Percentiles rank a stretch among this genome's conserved stretches.
phyloP scores from a whole-genome alignment of 2,888 invertebrate genomes.

The Sarcophaga subvicina region DNA sequence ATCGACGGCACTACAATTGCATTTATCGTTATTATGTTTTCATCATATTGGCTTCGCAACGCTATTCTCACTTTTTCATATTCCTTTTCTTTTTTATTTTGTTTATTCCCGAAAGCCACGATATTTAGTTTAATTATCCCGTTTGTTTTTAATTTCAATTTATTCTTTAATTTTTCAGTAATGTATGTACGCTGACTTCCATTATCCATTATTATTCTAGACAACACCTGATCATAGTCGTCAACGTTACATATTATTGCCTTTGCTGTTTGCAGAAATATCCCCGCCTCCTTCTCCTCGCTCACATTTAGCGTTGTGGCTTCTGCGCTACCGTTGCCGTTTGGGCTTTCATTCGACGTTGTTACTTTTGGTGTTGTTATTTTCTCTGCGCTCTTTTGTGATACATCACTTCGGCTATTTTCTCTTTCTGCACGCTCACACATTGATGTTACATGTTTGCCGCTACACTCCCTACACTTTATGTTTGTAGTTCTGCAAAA shows the following conservation, averaged over 20 bases:
- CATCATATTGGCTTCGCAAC: constrained; percentile 44
- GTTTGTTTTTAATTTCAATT: constrained; percentile 41
- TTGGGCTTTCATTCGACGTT: too few species aligned
- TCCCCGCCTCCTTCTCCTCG: too few species aligned
- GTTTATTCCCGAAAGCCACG: constrained; percentile 44
- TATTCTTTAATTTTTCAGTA: constrained; percentile 10
- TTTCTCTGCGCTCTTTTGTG: background rate
- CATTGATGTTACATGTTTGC: constrained; percentile 53
- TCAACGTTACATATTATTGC: constrained; percentile 35
- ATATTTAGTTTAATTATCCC: constrained; percentile 49
- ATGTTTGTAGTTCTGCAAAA: constrained; percentile 47
- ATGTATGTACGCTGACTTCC: too few species aligned
- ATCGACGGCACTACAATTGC: constrained; percentile 55
- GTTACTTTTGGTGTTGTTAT: too few species aligned
- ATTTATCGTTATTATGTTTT: constrained; percentile 33
- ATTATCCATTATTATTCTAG: too few species aligned
- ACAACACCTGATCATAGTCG: constrained; percentile 30
- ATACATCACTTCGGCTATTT: background rate
- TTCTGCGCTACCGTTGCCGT: too few species aligned
- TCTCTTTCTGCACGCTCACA: constrained; percentile 45
- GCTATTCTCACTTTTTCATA: constrained; percentile 29
- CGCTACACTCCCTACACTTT: constrained; percentile 45
- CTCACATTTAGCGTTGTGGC: background rate
- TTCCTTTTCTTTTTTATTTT: too few species aligned
- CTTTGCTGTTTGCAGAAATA: constrained; percentile 48